phyloP scores from a whole-genome alignment of 2,797 vertebrate genomes.

The Gouania willdenowi region DNA sequence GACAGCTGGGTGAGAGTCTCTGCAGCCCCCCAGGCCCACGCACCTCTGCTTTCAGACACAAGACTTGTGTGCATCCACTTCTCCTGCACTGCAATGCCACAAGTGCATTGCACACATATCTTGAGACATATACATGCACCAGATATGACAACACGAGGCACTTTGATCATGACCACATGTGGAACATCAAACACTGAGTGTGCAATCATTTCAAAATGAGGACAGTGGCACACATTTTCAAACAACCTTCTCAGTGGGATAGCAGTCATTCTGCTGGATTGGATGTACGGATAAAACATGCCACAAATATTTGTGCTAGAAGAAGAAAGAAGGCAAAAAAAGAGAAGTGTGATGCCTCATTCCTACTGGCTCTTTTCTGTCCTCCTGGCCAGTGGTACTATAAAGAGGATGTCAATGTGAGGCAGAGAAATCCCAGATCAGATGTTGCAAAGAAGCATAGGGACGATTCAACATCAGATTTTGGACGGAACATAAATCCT shows the following conservation, averaged over 20 bases:
- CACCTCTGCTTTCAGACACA: slow-evolving; percentile 48
- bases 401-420: not conserved
- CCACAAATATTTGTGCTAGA: not conserved
- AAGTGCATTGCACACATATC: slow-evolving; percentile 10
- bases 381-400: not conserved
- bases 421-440: not conserved
- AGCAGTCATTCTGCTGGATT: not conserved
- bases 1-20: slow-evolving; percentile 61
- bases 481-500: not conserved
- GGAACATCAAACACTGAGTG: slow-evolving; percentile 13
- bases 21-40: slow-evolving; percentile 43
- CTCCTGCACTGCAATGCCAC: slow-evolving; percentile 5
- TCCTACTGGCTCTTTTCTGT: not conserved
- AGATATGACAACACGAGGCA: slow-evolving; percentile 2
- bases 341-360: not conserved
- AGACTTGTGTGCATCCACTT: slow-evolving; percentile 15
- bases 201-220: slow-evolving; percentile 3
- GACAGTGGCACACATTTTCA: not conserved
- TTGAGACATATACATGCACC: not conserved
- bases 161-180: slow-evolving; percentile 45
- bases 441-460: not conserved
- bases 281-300: slow-evolving; percentile 1
- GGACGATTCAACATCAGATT: not conserved
- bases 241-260: not conserved
- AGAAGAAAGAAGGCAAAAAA: not conserved